Percentiles rank a stretch among this genome's conserved stretches.
phyloP scores from a whole-genome alignment of 1,140 invertebrate species.

The Lycorma delicatula region DNA sequence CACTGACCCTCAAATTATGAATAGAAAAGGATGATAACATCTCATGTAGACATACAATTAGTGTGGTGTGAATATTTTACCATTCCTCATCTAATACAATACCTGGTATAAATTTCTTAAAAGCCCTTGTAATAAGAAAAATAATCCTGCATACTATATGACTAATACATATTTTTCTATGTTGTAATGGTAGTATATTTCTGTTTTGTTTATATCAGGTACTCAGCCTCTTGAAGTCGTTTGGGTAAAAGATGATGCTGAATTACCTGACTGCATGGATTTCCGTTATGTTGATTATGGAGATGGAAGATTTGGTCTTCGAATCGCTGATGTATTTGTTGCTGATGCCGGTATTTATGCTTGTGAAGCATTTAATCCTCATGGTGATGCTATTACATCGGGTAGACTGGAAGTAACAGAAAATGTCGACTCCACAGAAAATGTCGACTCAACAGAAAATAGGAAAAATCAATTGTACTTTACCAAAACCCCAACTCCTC shows the following conservation, averaged over 20 bases:
- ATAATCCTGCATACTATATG: no score
- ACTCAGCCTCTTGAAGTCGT: conserved; percentile 52
- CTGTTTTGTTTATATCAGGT: conserved; percentile 35
- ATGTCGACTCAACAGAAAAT: conserved; percentile 24
- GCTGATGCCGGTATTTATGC: conserved; percentile 63
- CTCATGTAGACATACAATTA: no score
- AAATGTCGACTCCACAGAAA: conserved; percentile 32
- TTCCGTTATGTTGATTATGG: conserved; percentile 50
- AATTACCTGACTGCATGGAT: conserved; percentile 56
- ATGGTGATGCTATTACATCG: conserved; percentile 46
- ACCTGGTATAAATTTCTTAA: no score
- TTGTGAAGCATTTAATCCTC: conserved; percentile 52
- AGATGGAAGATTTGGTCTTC: conserved; percentile 50
- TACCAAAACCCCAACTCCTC: conserved; percentile 39
- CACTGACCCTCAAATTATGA: no score
- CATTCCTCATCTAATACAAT: no score
- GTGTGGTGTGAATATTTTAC: no score
- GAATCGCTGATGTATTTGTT: conserved; percentile 52
- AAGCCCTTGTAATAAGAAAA: no score
- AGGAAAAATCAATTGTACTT: conserved; percentile 28
- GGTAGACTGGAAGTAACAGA: conserved; percentile 46
- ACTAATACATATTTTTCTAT: no score
- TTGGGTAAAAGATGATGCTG: conserved; percentile 61
- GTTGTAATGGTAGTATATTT: not conserved
- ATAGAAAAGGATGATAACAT: no score